Evolutionary conservation across 1,140 invertebrate genomes (phyloP).

Genomic region (Trachelipus rathkii): DNA sequence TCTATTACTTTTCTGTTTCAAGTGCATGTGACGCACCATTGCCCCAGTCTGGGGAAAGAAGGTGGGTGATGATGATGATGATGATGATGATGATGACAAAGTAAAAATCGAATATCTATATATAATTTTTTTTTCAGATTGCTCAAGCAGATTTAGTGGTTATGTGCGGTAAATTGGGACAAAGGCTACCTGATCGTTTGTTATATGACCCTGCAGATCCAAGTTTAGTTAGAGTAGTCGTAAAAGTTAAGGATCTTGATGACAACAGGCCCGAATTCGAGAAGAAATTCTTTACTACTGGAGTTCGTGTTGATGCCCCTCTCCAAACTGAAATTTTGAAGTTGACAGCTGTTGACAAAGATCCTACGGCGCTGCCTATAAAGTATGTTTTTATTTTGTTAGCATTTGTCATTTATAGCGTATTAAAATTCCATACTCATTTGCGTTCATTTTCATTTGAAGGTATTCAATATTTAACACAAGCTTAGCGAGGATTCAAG

Average conservation of each 20-base stretch:
- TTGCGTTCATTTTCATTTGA: not conserved
- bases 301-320: conserved; percentile 69
- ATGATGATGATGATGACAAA: no score
- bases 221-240: conserved; percentile 29
- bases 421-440: not conserved
- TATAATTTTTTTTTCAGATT: conserved; percentile 31
- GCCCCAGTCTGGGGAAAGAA: no score
- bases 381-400: not conserved
- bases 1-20: no score
- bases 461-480: conserved; percentile 38
- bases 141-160: conserved; percentile 29
- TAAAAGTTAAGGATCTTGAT: conserved; percentile 41
- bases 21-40: no score
- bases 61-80: no score
- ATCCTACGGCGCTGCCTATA: conserved; percentile 62
- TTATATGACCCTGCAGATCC: conserved; percentile 31
- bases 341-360: conserved; percentile 63
- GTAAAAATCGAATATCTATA: no score
- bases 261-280: conserved; percentile 43
- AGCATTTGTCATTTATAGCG: conserved; percentile 47
- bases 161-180: conserved; percentile 36
- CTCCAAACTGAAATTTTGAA: conserved; percentile 66
- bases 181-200: conserved; percentile 30
- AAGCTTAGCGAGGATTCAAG: conserved; percentile 37
- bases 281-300: conserved; percentile 45